phyloP scores from a whole-genome alignment of 2,888 invertebrate genomes.

The Ctena decussata region DNA sequence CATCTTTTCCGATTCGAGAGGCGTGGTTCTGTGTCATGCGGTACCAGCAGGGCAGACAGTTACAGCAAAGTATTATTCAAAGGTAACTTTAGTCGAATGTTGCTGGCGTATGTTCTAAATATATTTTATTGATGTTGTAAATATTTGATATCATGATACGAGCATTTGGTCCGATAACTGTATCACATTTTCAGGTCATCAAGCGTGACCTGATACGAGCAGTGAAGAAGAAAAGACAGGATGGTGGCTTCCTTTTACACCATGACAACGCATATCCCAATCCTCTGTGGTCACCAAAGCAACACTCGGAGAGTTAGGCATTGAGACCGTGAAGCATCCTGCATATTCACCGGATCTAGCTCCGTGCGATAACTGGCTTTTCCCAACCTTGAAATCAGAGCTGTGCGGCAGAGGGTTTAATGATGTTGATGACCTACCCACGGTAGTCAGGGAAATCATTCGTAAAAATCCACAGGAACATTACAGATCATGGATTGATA shows the following conservation, averaged over 20 bases:
- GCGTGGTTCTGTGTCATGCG: not conserved
- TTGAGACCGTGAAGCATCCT: conserved; percentile 19
- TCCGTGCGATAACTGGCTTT: not conserved
- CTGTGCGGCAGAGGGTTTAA: conserved; percentile 51
- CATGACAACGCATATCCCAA: not conserved
- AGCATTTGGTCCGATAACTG: not conserved
- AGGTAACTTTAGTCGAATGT: not conserved
- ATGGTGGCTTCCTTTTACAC: not conserved
- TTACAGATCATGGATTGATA: too few relatives aligned
- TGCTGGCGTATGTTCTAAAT: not conserved
- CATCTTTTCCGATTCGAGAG: not conserved
- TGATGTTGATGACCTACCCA: conserved; percentile 32
- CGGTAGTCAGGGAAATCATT: not conserved
- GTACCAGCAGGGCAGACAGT: not conserved
- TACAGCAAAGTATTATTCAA: not conserved
- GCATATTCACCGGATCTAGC: conserved; percentile 10
- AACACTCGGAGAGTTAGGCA: not conserved
- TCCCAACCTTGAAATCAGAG: conserved; percentile 7
- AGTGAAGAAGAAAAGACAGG: not conserved
- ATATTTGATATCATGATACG: not conserved
- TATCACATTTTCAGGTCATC: not conserved
- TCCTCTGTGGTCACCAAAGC: not conserved
- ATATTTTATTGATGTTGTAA: not conserved
- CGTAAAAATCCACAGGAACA: too few relatives aligned
- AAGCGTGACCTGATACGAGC: not conserved